Base-by-base conservation (phyloP, 37 sponge, comb jelly and placozoan genomes). In the Agelas oroides region DNA sequence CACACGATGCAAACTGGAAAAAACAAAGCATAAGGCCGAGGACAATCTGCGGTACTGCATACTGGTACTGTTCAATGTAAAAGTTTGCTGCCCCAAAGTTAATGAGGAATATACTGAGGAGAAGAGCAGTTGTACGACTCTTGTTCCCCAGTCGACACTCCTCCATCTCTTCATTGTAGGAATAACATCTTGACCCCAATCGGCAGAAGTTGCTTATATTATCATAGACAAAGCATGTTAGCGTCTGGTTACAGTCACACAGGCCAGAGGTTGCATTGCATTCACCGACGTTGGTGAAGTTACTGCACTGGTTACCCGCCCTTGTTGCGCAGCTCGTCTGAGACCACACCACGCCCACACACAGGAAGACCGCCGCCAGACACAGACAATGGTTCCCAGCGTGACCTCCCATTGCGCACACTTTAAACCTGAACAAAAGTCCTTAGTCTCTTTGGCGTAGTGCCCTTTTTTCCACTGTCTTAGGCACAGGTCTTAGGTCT, bases 81-180 rank as follows among this genome's bases (percentile, higher is more conserved):
- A 94, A 94, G 65, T 94, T 94, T 18, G 91, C 95, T 16, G 95
- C 95, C 23, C 95, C 95, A 38, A 88, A 84, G 39, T 88, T 88
- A 33, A 87, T 85, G 40, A 94, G 82, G 61, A 94, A 90, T 31
- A 94, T 76, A 37, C 88, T 82, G 53, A 94, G 76, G 6, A 90
- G 62, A 3, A 94, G 66, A 12, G 89, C 95, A 13, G 88, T 73
- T 30, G 75, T 46, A 37, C 89, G 63, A 11, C 71, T 76, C 27
- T 32, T 70, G 1, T 24, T 46, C 1, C 77, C 84, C 0, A 65
- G 23, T 23, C 77, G 52, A 78, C 94, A 94, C 39, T 46, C 39
- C 14, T 40, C 72, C 11, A 52, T 34, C 0, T 17, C 46, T 33
- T 77, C 19, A 8, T 39, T 27, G 67, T 75, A 88, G 46, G 20